Percentiles rank a stretch among this genome's conserved stretches.
Conservation (phyloP, 2,888 invertebrate genomes). For the Petrolisthes cinctipes region DNA sequence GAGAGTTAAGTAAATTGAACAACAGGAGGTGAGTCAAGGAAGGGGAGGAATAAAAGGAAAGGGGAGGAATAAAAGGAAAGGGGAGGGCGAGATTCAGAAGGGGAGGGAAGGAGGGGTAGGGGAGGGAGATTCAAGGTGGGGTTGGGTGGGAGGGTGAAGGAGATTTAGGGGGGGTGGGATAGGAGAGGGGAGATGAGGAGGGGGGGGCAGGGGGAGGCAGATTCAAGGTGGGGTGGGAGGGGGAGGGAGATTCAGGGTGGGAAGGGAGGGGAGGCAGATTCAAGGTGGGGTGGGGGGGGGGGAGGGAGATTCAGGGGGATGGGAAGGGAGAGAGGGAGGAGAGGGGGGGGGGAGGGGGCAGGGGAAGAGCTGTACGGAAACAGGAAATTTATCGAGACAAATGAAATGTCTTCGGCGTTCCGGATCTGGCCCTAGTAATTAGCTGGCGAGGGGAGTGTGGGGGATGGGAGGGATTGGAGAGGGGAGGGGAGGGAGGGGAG, state of each 20-base stretch:
- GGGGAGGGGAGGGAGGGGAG: not conserved
- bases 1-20: too few relatives aligned
- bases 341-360: not conserved
- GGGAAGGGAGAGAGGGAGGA: not conserved
- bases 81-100: too few relatives aligned
- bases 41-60: too few relatives aligned
- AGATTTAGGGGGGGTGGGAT: not conserved
- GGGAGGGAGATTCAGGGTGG: not conserved
- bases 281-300: not conserved
- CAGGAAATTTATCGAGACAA: conserved; percentile 14
- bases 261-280: not conserved
- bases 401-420: conserved; percentile 15
- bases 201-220: not conserved
- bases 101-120: too few relatives aligned
- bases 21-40: too few relatives aligned
- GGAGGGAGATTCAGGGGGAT: not conserved
- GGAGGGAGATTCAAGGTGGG: too few relatives aligned
- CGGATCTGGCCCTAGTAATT: not conserved
- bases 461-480: not conserved
- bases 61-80: too few relatives aligned
- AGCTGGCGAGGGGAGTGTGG: not conserved
- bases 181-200: not conserved
- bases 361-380: not conserved
- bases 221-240: not conserved
- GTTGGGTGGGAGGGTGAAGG: too few relatives aligned